A percentile compares a stretch with the other conserved stretches of the same genome.
Evolutionary conservation across 2,113 vertebrate species (phyloP).

Genomic region (Falcunculus frontatus): DNA sequence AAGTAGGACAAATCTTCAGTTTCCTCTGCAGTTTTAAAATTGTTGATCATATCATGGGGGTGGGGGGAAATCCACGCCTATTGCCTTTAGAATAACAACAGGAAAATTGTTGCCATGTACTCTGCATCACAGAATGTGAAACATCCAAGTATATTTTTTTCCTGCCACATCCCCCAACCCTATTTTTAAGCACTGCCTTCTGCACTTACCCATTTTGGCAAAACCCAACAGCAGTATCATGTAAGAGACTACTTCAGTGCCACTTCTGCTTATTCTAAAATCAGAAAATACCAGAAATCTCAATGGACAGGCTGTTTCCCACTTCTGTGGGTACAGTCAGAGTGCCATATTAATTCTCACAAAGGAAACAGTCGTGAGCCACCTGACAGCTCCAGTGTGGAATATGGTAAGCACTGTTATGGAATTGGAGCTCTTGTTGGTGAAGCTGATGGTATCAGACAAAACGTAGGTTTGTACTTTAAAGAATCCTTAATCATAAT

Average conservation of each 20-base stretch:
- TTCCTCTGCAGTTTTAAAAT: not conserved
- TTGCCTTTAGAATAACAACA: not conserved
- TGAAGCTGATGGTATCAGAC: not conserved
- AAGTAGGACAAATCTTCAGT: not conserved
- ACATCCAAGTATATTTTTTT: not conserved
- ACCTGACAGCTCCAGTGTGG: not conserved
- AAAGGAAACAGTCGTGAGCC: not conserved
- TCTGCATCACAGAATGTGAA: slow-evolving; percentile 1
- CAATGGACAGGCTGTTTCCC: not conserved
- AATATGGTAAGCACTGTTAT: not conserved
- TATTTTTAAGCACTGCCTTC: slow-evolving; percentile 33
- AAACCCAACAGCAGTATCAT: not conserved
- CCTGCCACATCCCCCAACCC: not conserved
- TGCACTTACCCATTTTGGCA: not conserved
- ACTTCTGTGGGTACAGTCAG: not conserved
- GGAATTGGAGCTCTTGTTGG: not conserved
- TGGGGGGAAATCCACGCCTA: not conserved
- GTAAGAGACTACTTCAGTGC: not conserved
- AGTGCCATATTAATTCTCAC: not conserved
- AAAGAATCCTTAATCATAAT: not conserved
- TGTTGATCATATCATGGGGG: not conserved
- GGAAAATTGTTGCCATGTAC: not conserved
- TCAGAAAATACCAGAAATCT: not conserved
- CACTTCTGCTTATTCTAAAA: not conserved
- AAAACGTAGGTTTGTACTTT: not conserved